These are phyloP conservation scores for Drosophila bifasciata DNA, from an alignment of 1,140 invertebrate genomes.

Conservation along the genomic window DNA sequence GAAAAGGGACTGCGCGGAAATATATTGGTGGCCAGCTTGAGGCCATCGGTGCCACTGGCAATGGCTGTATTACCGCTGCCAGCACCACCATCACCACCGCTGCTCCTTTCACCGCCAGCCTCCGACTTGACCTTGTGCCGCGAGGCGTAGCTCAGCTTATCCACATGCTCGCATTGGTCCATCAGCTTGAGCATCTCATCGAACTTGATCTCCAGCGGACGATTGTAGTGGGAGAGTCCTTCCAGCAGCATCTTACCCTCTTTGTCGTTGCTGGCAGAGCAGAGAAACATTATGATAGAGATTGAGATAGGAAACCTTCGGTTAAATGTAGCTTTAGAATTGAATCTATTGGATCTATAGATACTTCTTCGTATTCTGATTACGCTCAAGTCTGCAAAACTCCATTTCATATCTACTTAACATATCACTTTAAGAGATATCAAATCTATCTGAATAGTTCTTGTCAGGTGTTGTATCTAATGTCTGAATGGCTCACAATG, in stretches of 20 bases:
- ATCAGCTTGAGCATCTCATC: constrained; percentile 90
- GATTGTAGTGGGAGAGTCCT: constrained; percentile 86
- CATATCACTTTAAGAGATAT: no score
- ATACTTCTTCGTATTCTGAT: neutral
- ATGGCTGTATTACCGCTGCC: constrained; percentile 5
- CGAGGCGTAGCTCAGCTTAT: constrained; percentile 71
- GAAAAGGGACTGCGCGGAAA: constrained; percentile 87
- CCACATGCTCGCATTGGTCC: constrained; percentile 89
- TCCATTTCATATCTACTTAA: no score
- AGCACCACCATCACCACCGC: constrained; percentile 14
- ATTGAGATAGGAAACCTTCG: no score
- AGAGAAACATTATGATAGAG: neutral
- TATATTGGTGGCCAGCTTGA: constrained; percentile 74
- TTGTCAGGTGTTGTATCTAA: no score
- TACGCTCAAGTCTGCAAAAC: neutral
- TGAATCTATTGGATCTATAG: no score
- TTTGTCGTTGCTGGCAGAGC: constrained; percentile 86
- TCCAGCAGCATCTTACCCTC: constrained; percentile 87
- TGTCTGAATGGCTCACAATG: no score
- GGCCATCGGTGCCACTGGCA: constrained; percentile 37
- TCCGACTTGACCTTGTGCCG: constrained; percentile 52
- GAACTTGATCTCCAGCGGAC: constrained; percentile 88
- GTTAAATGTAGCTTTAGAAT: neutral
- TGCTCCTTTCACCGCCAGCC: constrained; percentile 53
- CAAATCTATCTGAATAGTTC: no score